Conservation (phyloP, 2,797 vertebrate genomes). For the Hyperoplus lanceolatus region DNA sequence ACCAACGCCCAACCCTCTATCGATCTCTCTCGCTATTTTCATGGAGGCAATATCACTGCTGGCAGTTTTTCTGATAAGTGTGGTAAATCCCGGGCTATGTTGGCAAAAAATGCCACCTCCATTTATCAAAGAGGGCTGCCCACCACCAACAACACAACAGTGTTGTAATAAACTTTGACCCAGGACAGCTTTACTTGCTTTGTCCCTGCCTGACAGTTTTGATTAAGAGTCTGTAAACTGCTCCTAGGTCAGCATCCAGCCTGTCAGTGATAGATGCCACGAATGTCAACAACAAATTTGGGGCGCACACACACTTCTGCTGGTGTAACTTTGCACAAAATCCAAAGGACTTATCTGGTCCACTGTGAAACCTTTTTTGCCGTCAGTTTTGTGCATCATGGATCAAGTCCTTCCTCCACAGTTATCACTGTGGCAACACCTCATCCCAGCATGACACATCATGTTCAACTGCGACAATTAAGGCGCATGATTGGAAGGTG, state of each 20-base stretch:
- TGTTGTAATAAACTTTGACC: slow-evolving; percentile 28
- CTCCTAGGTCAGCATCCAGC: slow-evolving; percentile 32
- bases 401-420: slow-evolving; percentile 27
- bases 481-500: slow-evolving; percentile 19
- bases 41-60: not conserved
- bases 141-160: slow-evolving; percentile 14
- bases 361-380: slow-evolving; percentile 7
- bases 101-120: not conserved
- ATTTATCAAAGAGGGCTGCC: slow-evolving; percentile 26
- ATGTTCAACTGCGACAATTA: slow-evolving; percentile 33
- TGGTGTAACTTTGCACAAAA: slow-evolving; percentile 1
- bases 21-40: not conserved
- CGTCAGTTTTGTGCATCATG: slow-evolving; percentile 21
- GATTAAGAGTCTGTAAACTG: slow-evolving; percentile 36
- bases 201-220: slow-evolving; percentile 23
- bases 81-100: slow-evolving; percentile 6
- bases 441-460: slow-evolving; percentile 34
- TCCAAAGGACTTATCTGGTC: not conserved
- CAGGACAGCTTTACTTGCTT: slow-evolving; percentile 7
- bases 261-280: slow-evolving; percentile 23
- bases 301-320: not conserved
- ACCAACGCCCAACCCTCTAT: not conserved
- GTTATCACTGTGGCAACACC: slow-evolving; percentile 44
- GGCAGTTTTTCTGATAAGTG: not conserved
- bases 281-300: not conserved